These are phyloP conservation scores for Paralichthys olivaceus DNA, from an alignment of 2,113 vertebrate species.

Conservation along the genomic window DNA sequence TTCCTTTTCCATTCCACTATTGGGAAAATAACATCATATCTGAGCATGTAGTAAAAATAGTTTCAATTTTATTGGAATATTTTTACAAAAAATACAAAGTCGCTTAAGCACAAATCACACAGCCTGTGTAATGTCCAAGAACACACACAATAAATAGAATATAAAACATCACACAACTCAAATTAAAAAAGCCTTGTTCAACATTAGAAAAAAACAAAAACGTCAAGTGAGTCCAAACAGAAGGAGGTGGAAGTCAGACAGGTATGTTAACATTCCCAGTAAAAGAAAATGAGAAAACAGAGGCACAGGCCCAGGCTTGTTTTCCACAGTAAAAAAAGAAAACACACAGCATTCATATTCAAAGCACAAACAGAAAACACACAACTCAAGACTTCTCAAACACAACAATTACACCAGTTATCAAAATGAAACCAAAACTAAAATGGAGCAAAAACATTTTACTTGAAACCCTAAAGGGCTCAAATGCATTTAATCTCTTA, in stretches of 20 bases:
- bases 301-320: conserved; percentile 35
- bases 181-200: conserved; percentile 37
- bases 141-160: conserved; percentile 74
- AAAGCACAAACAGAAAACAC: conserved; percentile 23
- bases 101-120: conserved; percentile 67
- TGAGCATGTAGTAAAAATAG: conserved; percentile 60
- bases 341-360: conserved; percentile 46
- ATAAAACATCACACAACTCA: conserved; percentile 61
- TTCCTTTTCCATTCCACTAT: neutral
- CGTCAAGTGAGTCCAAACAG: conserved; percentile 29
- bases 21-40: neutral
- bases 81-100: conserved; percentile 73
- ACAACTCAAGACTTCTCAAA: conserved; percentile 22
- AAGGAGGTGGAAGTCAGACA: conserved; percentile 35
- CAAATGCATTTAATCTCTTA: conserved; percentile 77
- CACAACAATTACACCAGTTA: conserved; percentile 26
- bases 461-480: conserved; percentile 67
- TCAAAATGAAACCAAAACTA: conserved; percentile 39
- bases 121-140: conserved; percentile 61
- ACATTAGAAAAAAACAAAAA: conserved; percentile 7
- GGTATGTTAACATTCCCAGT: conserved; percentile 33
- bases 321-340: conserved; percentile 14
- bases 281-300: conserved; percentile 12
- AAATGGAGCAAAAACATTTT: conserved; percentile 52
- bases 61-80: conserved; percentile 67